Conservation (phyloP, 2,888 invertebrate species). For the Dynastes hyllus region DNA sequence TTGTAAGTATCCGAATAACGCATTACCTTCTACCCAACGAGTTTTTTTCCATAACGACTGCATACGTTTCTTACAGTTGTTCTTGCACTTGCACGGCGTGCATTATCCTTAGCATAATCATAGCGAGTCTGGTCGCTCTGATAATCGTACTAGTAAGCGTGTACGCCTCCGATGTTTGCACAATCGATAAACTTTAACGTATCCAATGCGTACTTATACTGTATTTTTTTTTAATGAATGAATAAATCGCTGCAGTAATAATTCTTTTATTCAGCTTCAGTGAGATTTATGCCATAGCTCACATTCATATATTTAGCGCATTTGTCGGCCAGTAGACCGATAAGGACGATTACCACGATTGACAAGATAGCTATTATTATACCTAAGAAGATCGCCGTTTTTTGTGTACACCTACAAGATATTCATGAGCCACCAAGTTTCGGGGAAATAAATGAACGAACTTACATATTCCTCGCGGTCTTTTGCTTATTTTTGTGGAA, state of each 20-base stretch:
- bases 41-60: background rate
- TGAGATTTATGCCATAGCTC: background rate
- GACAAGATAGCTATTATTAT: background rate
- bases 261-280: background rate
- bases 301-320: background rate
- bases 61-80: conserved; percentile 14
- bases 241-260: background rate
- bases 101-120: background rate
- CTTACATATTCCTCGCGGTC: background rate
- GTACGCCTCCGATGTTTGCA: background rate
- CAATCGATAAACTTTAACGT: too few relatives aligned
- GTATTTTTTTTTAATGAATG: background rate
- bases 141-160: conserved; percentile 9
- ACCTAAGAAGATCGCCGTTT: conserved; percentile 5
- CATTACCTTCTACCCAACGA: background rate
- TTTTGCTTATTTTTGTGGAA: background rate
- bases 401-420: conserved; percentile 26
- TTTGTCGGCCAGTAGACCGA: background rate
- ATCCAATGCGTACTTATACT: too few relatives aligned
- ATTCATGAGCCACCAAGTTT: background rate
- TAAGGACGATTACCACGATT: background rate
- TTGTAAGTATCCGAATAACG: conserved; percentile 3
- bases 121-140: background rate
- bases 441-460: background rate
- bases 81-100: conserved; percentile 29